Evolutionary conservation across 2,888 invertebrate species (phyloP), one percentile per base, ranked within the genome.

Genomic region (Saturnia japonica): DNA sequence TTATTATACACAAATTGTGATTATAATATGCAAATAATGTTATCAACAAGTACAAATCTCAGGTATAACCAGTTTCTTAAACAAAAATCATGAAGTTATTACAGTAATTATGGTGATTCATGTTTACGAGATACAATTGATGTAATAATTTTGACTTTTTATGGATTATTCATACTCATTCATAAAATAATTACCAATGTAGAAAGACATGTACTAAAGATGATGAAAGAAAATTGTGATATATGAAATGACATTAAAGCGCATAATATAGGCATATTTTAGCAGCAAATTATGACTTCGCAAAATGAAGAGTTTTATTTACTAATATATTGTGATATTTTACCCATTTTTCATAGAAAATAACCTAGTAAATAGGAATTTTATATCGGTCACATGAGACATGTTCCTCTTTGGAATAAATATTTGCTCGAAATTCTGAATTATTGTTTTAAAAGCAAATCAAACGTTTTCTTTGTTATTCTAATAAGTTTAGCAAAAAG

Each of bases 261-360:
- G 12, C 28, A 60, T 1, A 60, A 54, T 28, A 1, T 14, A 2
- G 25, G 6, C 16, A 19, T 47, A 47, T 19, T 12, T 60, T 19
- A 7, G 1, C 16, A 51, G 47, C 14, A 51, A 51, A 19, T 16
- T 51, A 51, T 19, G 47, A 51, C 19, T 60, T 60, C 11, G 14
- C 19, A 28, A 25, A 1, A 14, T 60, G 0, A 6, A 28, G 28
- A 14, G 14, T 28, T 28, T 28, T 16, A 25, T 60, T 28, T 28
- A 14, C 28, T 14, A 60, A 25, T 28, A 60, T 11, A 60, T 2
- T 60, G 1, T 28, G 16, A 28, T 6, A 73, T 78, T 87, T 84
- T 82, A 93, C 94, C 93, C 89, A 88, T 91, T 92, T 86, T 93
- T 94, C 79, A 91, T 77, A 77, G 91, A 88, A 88, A 89, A 90